phyloP scores from a whole-genome alignment of 2,113 vertebrate genomes.

The Poecilia latipinna region DNA sequence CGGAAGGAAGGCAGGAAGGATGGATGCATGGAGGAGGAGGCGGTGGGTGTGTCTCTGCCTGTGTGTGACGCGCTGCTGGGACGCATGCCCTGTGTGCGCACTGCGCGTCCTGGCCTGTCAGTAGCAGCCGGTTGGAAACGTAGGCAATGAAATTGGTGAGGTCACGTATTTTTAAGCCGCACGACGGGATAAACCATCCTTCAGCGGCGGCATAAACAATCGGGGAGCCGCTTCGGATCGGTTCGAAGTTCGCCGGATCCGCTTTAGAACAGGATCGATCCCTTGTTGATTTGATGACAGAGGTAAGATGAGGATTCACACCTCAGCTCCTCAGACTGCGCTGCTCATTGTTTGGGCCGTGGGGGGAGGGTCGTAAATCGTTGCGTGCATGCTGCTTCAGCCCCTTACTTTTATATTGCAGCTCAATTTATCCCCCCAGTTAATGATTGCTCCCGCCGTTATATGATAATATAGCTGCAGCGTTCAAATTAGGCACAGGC shows the following conservation, averaged over 20 bases:
- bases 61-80: slow-evolving; percentile 71
- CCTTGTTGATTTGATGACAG: slow-evolving; percentile 38
- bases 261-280: slow-evolving; percentile 25
- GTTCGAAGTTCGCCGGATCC: slow-evolving; percentile 26
- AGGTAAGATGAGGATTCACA: slow-evolving; percentile 75
- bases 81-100: slow-evolving; percentile 76
- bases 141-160: slow-evolving; percentile 75
- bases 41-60: slow-evolving; percentile 72
- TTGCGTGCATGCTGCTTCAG: slow-evolving; percentile 41
- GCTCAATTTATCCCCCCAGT: not conserved
- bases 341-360: slow-evolving; percentile 79
- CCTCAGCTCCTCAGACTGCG: slow-evolving; percentile 54
- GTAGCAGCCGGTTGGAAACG: slow-evolving; percentile 75
- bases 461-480: not conserved
- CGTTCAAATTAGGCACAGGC: not conserved
- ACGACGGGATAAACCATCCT: slow-evolving; percentile 66
- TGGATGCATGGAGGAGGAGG: slow-evolving; percentile 39
- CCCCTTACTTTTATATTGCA: slow-evolving; percentile 17
- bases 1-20: slow-evolving; percentile 12
- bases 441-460: not conserved
- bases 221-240: slow-evolving; percentile 25
- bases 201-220: slow-evolving; percentile 45
- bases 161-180: slow-evolving; percentile 79
- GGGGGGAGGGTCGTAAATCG: slow-evolving; percentile 77
- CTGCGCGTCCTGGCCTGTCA: slow-evolving; percentile 78